phyloP scores from a whole-genome alignment of 1,140 invertebrate species.

The Pollicipes pollicipes region DNA sequence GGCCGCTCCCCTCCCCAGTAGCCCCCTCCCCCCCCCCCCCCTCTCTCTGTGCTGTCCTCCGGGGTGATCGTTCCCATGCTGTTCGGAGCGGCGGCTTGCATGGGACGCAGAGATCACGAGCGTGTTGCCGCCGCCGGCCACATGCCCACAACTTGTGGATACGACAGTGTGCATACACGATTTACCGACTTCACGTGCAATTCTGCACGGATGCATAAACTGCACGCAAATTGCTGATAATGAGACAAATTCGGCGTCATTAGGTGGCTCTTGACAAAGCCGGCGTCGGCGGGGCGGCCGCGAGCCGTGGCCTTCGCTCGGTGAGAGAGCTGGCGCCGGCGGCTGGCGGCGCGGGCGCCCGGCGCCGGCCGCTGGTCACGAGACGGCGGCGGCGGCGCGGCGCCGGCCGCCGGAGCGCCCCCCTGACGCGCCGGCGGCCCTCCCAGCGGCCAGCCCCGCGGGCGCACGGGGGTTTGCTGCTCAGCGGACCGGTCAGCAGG shows the following conservation, averaged over 20 bases:
- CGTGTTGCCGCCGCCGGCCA: background rate
- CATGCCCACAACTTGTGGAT: background rate
- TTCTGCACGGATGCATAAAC: conserved; percentile 1
- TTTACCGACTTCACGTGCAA: background rate
- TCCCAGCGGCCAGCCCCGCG: background rate
- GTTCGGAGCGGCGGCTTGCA: too few species aligned
- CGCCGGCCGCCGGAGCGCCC: too few species aligned
- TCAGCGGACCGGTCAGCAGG: too few species aligned
- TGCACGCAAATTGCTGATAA: background rate
- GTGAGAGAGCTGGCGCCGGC: too few species aligned
- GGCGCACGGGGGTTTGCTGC: too few species aligned
- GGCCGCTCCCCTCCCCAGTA: background rate
- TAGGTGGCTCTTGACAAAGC: background rate
- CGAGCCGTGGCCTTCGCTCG: too few species aligned
- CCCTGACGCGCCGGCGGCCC: background rate
- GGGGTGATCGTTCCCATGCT: too few species aligned
- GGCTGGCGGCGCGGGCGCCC: too few species aligned
- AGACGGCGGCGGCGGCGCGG: background rate
- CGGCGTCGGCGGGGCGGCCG: too few species aligned
- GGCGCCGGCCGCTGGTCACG: background rate
- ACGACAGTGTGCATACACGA: background rate
- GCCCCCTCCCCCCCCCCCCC: too few species aligned
- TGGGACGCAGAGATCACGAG: too few species aligned
- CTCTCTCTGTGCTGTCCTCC: background rate
- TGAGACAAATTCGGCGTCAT: background rate